phyloP scores from a whole-genome alignment of 2,113 vertebrate species.

The Eublepharis macularius region DNA sequence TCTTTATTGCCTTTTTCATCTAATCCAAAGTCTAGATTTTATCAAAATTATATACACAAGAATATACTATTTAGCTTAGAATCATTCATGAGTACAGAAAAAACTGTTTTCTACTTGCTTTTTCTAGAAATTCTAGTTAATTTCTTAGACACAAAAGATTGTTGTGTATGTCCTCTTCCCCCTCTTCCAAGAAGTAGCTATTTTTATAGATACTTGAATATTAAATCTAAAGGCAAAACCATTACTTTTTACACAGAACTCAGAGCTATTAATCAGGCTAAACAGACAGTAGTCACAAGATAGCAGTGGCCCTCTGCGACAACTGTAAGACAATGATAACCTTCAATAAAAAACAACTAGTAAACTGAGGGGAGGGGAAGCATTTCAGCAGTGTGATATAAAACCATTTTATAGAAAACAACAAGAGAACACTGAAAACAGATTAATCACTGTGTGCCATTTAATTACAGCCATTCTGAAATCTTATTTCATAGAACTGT shows the following conservation, averaged over 20 bases:
- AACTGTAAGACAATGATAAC: conserved; percentile 1
- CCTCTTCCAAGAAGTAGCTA: not conserved
- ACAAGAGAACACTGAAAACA: conserved; percentile 4
- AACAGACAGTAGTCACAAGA: conserved; percentile 34
- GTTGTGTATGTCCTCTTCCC: not conserved
- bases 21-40: conserved; percentile 32
- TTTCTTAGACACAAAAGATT: too few species aligned
- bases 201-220: not conserved
- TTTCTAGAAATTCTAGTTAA: not conserved
- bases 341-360: not conserved
- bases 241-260: conserved; percentile 46
- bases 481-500: not conserved
- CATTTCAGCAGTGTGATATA: conserved; percentile 8
- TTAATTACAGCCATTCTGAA: conserved; percentile 14
- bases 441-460: conserved; percentile 13
- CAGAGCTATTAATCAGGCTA: conserved; percentile 39
- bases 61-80: conserved; percentile 3
- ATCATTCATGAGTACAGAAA: conserved; percentile 38
- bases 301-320: conserved; percentile 46
- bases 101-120: not conserved
- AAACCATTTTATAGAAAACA: conserved; percentile 50
- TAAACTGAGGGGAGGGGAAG: conserved; percentile 17
- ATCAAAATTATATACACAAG: conserved; percentile 4
- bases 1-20: conserved; percentile 21
- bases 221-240: conserved; percentile 37